Conservation (phyloP, 2,113 vertebrate species). For the Pachyramphus minor region DNA sequence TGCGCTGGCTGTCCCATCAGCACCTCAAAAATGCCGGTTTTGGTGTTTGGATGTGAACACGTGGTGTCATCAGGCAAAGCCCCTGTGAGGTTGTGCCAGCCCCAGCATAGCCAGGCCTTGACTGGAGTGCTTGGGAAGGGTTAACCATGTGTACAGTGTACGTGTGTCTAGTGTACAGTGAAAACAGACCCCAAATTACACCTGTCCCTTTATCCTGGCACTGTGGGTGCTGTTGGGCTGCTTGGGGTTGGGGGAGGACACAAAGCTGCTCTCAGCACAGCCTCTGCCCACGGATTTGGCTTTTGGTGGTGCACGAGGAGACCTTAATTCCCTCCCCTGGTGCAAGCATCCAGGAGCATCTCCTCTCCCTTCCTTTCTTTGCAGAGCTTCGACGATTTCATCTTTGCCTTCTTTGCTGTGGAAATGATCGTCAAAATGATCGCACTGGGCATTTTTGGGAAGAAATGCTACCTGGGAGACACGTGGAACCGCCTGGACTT, state of each 20-base stretch:
- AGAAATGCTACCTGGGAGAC: constrained; percentile 97
- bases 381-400: constrained; percentile 97
- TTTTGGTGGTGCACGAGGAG: background rate
- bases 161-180: too few species aligned
- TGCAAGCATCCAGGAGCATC: background rate
- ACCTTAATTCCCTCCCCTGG: background rate
- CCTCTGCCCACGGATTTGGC: background rate
- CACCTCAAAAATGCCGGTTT: background rate
- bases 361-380: background rate
- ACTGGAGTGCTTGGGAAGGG: background rate
- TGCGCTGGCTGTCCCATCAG: background rate
- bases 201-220: background rate
- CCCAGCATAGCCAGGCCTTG: background rate
- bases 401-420: constrained; percentile 98
- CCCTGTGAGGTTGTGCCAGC: background rate
- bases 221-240: background rate
- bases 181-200: background rate
- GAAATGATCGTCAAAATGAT: constrained; percentile 99
- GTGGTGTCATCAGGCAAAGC: fast-evolving
- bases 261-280: background rate
- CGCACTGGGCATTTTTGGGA: constrained; percentile 95
- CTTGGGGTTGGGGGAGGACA: background rate
- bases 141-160: background rate
- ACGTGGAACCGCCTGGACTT: constrained; percentile 99
- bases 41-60: fast-evolving